Conservation (phyloP, 2,113 vertebrate genomes). For the Zosterops japonicus region DNA sequence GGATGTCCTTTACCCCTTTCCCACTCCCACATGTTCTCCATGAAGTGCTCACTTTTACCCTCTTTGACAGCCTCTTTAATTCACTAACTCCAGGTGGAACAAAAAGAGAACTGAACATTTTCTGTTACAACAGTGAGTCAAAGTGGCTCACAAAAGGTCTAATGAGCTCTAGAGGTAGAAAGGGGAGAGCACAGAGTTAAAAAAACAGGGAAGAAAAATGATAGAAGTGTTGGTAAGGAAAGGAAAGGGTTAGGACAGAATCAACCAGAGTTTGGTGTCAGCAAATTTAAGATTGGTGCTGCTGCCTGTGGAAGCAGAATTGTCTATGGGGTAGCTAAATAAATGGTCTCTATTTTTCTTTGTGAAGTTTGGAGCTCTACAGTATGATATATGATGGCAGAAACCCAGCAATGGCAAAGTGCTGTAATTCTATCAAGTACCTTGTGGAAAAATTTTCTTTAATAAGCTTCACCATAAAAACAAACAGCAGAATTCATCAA, state of each 20-base stretch:
- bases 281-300: background rate
- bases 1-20: background rate
- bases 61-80: background rate
- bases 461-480: background rate
- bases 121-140: background rate
- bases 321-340: background rate
- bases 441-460: background rate
- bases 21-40: background rate
- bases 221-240: background rate
- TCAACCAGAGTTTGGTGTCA: background rate
- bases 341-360: conserved; percentile 24
- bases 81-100: background rate
- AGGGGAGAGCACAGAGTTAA: background rate
- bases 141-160: background rate
- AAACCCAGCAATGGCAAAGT: background rate
- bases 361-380: background rate
- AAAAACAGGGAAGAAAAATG: background rate
- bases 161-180: background rate
- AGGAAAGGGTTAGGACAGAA: background rate
- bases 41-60: background rate
- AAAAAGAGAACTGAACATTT: background rate
- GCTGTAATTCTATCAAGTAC: background rate
- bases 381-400: background rate
- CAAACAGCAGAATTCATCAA: background rate
- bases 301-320: background rate